phyloP scores from a whole-genome alignment of 92 coral and sea anemone species.

The Parazoanthus atlanticus region DNA sequence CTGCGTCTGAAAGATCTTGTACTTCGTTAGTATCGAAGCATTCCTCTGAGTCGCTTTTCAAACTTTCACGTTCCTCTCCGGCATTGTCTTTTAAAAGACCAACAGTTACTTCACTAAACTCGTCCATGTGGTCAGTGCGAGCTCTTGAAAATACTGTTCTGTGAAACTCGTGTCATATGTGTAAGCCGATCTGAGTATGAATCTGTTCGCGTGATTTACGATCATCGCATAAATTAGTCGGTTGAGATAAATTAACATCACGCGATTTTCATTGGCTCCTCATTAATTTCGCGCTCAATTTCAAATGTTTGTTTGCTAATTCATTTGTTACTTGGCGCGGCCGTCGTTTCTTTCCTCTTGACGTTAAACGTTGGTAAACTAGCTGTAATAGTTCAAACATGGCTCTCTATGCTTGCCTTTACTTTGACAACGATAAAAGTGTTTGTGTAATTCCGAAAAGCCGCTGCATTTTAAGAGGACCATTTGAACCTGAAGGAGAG shows the following conservation, averaged over 20 bases:
- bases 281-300: neutral
- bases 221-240: neutral
- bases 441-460: constrained; percentile 51
- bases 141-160: no score
- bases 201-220: constrained; percentile 3
- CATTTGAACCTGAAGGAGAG: constrained; percentile 52
- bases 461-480: constrained; percentile 57
- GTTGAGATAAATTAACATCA: constrained; percentile 9
- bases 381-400: neutral
- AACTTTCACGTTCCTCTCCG: constrained; percentile 10
- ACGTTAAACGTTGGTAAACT: neutral
- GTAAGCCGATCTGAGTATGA: no score
- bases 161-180: constrained; percentile 1
- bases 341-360: neutral
- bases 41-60: constrained; percentile 5
- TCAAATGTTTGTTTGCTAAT: neutral
- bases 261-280: constrained; percentile 23
- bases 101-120: constrained; percentile 19
- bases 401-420: constrained; percentile 47
- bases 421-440: constrained; percentile 60
- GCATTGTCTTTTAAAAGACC: neutral
- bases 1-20: neutral
- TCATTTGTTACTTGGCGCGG: neutral
- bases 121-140: constrained; percentile 3
- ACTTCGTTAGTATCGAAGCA: neutral